A percentile compares a stretch with the other conserved stretches of the same genome.
Evolutionary conservation across 2,113 vertebrate species (phyloP).

Genomic region (Heterotis niloticus): DNA sequence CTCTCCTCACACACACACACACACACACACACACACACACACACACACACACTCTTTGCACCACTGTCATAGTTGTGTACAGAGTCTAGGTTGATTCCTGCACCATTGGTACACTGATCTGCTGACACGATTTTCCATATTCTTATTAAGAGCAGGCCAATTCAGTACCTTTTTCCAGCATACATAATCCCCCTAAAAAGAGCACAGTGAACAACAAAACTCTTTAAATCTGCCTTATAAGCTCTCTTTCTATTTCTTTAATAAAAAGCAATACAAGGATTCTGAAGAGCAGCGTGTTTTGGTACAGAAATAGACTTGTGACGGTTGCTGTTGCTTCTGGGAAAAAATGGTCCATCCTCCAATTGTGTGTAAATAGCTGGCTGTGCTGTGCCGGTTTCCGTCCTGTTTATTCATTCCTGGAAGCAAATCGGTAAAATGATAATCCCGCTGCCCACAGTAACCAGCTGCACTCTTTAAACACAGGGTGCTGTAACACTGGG

Average conservation of each 20-base stretch:
- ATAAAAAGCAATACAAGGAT: neutral
- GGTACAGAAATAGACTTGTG: neutral
- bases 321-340: conserved; percentile 16
- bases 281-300: neutral
- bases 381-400: neutral
- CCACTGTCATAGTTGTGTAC: no score
- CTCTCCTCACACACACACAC: neutral
- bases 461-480: neutral
- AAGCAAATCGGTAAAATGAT: neutral
- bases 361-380: conserved; percentile 17
- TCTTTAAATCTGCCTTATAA: neutral
- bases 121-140: no score
- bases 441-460: neutral
- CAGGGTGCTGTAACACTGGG: neutral
- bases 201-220: no score
- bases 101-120: no score
- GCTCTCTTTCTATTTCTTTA: neutral
- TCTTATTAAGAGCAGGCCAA: no score
- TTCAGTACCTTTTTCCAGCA: no score
- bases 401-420: neutral
- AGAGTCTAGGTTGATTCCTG: no score
- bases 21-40: no score
- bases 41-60: no score
- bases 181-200: no score
- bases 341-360: neutral